A percentile compares a stretch with the other conserved stretches of the same genome.
Evolutionary conservation across 2,113 vertebrate species (phyloP).

Genomic region (Nibea albiflora): DNA sequence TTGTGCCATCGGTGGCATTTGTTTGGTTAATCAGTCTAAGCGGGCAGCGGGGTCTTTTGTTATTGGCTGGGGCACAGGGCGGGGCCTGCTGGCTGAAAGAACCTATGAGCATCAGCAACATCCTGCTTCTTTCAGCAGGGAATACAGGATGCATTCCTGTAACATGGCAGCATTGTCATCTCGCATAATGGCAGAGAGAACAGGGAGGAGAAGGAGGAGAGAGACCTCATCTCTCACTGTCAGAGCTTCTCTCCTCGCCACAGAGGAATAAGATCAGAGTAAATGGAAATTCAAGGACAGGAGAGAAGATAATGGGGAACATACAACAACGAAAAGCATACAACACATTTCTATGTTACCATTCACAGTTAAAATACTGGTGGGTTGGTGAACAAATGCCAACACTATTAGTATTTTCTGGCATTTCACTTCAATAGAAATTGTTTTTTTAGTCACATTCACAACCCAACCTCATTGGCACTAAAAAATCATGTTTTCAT

Average conservation of each 20-base stretch:
- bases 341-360: background rate
- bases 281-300: background rate
- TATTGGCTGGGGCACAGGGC: conserved; percentile 66
- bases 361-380: background rate
- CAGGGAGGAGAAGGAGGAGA: conserved; percentile 28
- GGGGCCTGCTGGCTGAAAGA: conserved; percentile 73
- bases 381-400: background rate
- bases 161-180: conserved; percentile 63
- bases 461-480: background rate
- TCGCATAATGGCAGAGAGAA: conserved; percentile 47
- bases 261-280: conserved; percentile 7
- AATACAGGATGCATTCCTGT: conserved; percentile 64
- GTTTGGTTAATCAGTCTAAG: conserved; percentile 73
- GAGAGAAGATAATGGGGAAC: background rate
- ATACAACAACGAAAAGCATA: background rate
- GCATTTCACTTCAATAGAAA: background rate
- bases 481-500: too few species aligned
- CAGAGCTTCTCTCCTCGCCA: conserved; percentile 8
- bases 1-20: conserved; percentile 78
- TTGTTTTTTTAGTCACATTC: background rate
- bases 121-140: conserved; percentile 69
- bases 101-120: conserved; percentile 81
- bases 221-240: conserved; percentile 48
- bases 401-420: background rate
- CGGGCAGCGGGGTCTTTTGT: conserved; percentile 73